Percentiles rank a stretch among this genome's conserved stretches.
Evolutionary conservation across 92 coral and sea anemone species (phyloP).

Genomic region (Epizoanthus rinbou): DNA sequence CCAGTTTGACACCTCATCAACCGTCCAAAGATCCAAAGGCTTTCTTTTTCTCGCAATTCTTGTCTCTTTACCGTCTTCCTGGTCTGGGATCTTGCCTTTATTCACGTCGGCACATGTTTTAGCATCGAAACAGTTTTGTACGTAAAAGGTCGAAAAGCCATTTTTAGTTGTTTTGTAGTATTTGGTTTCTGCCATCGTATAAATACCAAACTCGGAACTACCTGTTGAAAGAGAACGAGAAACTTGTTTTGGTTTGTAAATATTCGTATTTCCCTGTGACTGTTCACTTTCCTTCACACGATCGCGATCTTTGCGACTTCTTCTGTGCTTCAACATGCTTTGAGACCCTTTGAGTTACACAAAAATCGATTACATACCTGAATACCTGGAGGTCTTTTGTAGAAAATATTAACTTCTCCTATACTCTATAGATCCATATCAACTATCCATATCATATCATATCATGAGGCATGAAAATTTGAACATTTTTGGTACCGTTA

Average conservation of each 20-base stretch:
- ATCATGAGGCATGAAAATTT: not conserved
- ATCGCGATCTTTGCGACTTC: constrained; percentile 41
- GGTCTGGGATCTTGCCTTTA: not conserved
- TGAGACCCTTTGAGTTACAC: not conserved
- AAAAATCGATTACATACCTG: constrained; percentile 20
- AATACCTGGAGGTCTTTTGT: constrained; percentile 16
- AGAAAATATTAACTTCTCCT: constrained; percentile 1
- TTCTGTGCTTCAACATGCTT: constrained; percentile 41
- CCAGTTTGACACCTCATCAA: constrained; percentile 29
- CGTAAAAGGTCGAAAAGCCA: constrained; percentile 38
- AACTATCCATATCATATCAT: not conserved
- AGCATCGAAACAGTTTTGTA: constrained; percentile 3
- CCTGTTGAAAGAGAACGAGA: constrained; percentile 28
- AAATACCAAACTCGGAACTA: not conserved
- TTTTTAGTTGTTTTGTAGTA: constrained; percentile 29
- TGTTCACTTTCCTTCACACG: not conserved
- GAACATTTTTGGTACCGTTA: not conserved
- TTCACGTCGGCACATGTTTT: constrained; percentile 2
- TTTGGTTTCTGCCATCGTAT: constrained; percentile 14
- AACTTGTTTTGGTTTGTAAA: not conserved
- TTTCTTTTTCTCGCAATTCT: constrained; percentile 1
- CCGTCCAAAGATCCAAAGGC: constrained; percentile 27
- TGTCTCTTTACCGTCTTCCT: constrained; percentile 4
- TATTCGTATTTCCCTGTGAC: not conserved
- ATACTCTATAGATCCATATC: not conserved